Conservation (phyloP, 2,888 invertebrate genomes). For the Xylota segnis region DNA sequence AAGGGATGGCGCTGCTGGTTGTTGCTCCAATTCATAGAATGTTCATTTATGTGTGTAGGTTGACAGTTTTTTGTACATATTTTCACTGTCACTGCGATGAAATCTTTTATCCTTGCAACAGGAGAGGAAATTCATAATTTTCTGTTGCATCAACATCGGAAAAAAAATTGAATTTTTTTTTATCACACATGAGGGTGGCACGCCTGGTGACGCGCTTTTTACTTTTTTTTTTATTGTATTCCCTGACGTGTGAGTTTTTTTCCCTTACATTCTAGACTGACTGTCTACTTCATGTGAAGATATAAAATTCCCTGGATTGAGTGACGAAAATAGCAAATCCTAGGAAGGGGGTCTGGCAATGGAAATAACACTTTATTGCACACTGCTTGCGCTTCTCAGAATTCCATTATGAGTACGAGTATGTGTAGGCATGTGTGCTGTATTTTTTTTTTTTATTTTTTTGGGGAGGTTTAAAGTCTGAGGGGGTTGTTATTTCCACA, state of each 20-base stretch:
- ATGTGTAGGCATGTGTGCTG: not conserved
- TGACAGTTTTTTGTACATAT: slow-evolving; percentile 22
- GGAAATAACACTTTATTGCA: slow-evolving; percentile 47
- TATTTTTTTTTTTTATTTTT: slow-evolving; percentile 16
- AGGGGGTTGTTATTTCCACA: slow-evolving; percentile 67
- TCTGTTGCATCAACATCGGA: slow-evolving; percentile 59
- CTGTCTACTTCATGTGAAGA: slow-evolving; percentile 29
- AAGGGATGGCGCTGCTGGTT: not conserved
- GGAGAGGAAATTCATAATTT: slow-evolving; percentile 65
- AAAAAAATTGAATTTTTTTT: slow-evolving; percentile 43
- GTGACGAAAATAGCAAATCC: slow-evolving; percentile 55
- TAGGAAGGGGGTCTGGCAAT: slow-evolving; percentile 5
- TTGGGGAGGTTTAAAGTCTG: slow-evolving; percentile 9
- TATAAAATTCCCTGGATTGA: slow-evolving; percentile 59
- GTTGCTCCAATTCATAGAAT: slow-evolving; percentile 60
- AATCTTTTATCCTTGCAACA: slow-evolving; percentile 60
- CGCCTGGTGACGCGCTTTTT: slow-evolving; percentile 54
- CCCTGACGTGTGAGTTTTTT: slow-evolving; percentile 50
- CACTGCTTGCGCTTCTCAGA: slow-evolving; percentile 22
- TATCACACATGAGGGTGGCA: slow-evolving; percentile 40
- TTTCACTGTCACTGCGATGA: slow-evolving; percentile 42
- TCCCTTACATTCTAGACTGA: not conserved
- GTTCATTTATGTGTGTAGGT: slow-evolving; percentile 51
- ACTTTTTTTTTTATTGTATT: slow-evolving; percentile 11
- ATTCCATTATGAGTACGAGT: slow-evolving; percentile 6